phyloP scores from a whole-genome alignment of 2,888 invertebrate species.

The Stenodera caucasica region DNA sequence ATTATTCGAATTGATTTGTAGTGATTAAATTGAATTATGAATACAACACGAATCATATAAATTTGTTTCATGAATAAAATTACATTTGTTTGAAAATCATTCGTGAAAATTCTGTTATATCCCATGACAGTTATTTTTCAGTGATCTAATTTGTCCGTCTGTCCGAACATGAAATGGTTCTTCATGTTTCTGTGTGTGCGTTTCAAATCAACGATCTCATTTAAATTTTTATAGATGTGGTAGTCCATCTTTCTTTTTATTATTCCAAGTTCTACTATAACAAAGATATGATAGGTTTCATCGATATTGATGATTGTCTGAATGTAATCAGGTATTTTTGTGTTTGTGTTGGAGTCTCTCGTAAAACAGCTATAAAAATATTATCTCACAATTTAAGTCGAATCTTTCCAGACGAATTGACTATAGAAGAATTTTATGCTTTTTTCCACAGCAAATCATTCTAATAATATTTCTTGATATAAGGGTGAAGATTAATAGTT shows the following conservation, averaged over 20 bases:
- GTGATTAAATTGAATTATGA: too few species aligned
- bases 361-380: constrained; percentile 43
- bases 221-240: constrained; percentile 36
- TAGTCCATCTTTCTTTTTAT: constrained; percentile 15
- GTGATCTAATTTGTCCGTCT: not conserved
- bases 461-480: not conserved
- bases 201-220: constrained; percentile 26
- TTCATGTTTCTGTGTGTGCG: not conserved
- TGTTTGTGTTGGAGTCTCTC: constrained; percentile 31
- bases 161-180: not conserved
- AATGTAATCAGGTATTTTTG: constrained; percentile 38
- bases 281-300: constrained; percentile 39
- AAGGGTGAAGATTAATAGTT: not conserved
- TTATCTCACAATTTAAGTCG: constrained; percentile 30
- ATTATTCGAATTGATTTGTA: too few species aligned
- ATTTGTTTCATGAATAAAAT: not conserved
- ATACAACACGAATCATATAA: not conserved
- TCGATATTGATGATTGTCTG: constrained; percentile 37
- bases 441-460: too few species aligned
- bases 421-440: too few species aligned
- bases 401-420: too few species aligned
- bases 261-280: constrained; percentile 17
- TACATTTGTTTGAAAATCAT: not conserved
- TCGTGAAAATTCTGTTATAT: not conserved
- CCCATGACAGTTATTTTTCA: not conserved